These are phyloP conservation scores for Acronicta leporina DNA, from an alignment of 2,888 invertebrate species.

Conservation along the genomic window DNA sequence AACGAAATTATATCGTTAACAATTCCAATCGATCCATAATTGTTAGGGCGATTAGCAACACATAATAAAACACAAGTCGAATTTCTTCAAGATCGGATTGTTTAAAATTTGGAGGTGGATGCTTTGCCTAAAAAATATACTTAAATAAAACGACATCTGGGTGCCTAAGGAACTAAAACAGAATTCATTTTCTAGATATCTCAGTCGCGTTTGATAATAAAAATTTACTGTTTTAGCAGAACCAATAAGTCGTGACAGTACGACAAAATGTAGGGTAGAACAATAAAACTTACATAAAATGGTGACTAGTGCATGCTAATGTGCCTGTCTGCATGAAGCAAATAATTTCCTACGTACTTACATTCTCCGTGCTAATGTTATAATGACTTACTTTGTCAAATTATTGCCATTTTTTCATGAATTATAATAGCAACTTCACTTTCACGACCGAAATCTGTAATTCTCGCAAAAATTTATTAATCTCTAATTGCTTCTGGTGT, in stretches of 20 bases:
- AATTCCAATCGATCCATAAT: no score
- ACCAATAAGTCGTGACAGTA: slow-evolving; percentile 4
- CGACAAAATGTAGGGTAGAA: slow-evolving; percentile 32
- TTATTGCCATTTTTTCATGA: slow-evolving; percentile 23
- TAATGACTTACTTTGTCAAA: slow-evolving; percentile 30
- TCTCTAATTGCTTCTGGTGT: slow-evolving; percentile 7
- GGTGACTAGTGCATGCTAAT: slow-evolving; percentile 13
- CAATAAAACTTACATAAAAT: slow-evolving; percentile 30
- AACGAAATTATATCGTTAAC: no score
- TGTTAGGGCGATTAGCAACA: no score
- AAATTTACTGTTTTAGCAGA: neutral
- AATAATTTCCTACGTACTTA: slow-evolving; percentile 39
- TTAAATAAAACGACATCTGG: no score
- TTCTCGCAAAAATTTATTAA: neutral
- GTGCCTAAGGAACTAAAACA: no score
- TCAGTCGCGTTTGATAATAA: no score
- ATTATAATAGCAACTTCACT: slow-evolving; percentile 23
- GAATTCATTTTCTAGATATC: neutral
- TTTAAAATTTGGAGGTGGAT: no score
- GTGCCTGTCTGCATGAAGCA: slow-evolving; percentile 23
- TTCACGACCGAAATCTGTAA: slow-evolving; percentile 17
- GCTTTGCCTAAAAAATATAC: no score
- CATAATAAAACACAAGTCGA: no score
- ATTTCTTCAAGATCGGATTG: no score
- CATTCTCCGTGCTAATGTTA: slow-evolving; percentile 41